phyloP scores from a whole-genome alignment of 1,140 invertebrate species.

The Ostrea edulis region DNA sequence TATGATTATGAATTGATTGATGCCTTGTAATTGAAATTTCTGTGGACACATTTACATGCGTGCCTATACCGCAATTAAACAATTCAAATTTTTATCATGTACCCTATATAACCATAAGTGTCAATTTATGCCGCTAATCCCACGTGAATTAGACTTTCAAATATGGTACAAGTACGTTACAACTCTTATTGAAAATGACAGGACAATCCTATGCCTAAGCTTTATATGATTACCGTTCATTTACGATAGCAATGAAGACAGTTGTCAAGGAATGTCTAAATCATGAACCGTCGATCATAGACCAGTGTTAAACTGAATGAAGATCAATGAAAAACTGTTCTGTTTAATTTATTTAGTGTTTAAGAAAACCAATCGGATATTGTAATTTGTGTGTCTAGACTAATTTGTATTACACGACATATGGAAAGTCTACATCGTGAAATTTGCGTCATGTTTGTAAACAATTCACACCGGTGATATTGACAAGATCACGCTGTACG shows the following conservation, averaged over 20 bases:
- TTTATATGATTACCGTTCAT: too few relatives aligned
- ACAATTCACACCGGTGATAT: not conserved
- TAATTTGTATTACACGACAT: not conserved
- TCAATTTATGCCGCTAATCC: not conserved
- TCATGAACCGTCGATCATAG: too few relatives aligned
- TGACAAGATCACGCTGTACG: not conserved
- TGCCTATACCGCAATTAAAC: not conserved
- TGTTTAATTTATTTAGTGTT: not conserved
- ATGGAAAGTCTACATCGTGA: too few relatives aligned
- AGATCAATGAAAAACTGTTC: too few relatives aligned
- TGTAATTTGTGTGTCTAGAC: not conserved
- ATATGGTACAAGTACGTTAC: too few relatives aligned
- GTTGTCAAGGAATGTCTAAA: too few relatives aligned
- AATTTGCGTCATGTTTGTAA: slow-evolving; percentile 17
- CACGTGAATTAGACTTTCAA: too few relatives aligned
- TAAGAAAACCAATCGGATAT: not conserved
- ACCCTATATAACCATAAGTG: not conserved
- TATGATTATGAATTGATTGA: not conserved
- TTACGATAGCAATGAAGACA: too few relatives aligned
- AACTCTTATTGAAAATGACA: too few relatives aligned
- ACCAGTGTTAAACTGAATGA: too few relatives aligned
- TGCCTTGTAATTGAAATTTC: not conserved
- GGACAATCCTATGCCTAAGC: too few relatives aligned
- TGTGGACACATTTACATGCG: not conserved
- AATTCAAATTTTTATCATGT: not conserved